Conservation (phyloP, 2,888 invertebrate species). For the Oligia strigilis region DNA sequence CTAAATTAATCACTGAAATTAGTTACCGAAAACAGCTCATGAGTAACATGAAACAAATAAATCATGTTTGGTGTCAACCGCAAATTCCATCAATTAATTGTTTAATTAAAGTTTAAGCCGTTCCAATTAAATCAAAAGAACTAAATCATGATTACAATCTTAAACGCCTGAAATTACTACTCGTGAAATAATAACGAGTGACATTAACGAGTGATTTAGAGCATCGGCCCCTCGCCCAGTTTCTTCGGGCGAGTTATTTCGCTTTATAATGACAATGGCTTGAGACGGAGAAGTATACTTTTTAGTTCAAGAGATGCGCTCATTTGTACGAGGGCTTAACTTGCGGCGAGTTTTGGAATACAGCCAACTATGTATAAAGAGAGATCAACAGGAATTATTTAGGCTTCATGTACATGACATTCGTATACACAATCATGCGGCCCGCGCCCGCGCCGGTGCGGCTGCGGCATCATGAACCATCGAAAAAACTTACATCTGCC, state of each 20-base stretch:
- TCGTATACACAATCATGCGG: no score
- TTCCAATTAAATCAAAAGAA: conserved; percentile 5
- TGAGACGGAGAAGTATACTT: conserved; percentile 9
- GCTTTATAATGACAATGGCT: conserved; percentile 34
- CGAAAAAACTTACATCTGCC: no score
- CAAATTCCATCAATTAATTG: conserved; percentile 4
- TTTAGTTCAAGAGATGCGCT: conserved; percentile 40
- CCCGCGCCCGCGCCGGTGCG: no score
- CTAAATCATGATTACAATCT: conserved; percentile 11
- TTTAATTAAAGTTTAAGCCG: background rate
- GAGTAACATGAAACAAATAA: conserved; percentile 1
- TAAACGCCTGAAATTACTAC: background rate
- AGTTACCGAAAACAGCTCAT: background rate
- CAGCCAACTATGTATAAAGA: conserved; percentile 1
- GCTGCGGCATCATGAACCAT: no score
- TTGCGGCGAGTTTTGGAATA: conserved; percentile 29
- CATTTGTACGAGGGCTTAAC: conserved; percentile 28
- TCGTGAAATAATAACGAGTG: background rate
- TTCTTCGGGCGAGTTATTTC: conserved; percentile 20
- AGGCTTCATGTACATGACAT: no score
- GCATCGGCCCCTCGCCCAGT: conserved; percentile 9
- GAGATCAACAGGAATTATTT: conserved; percentile 2
- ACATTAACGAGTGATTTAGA: conserved; percentile 21
- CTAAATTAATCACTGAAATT: background rate
- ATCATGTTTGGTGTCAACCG: conserved; percentile 7